Base-by-base conservation (phyloP, 1,140 invertebrate species). In the Drosophila nigromelanica region DNA sequence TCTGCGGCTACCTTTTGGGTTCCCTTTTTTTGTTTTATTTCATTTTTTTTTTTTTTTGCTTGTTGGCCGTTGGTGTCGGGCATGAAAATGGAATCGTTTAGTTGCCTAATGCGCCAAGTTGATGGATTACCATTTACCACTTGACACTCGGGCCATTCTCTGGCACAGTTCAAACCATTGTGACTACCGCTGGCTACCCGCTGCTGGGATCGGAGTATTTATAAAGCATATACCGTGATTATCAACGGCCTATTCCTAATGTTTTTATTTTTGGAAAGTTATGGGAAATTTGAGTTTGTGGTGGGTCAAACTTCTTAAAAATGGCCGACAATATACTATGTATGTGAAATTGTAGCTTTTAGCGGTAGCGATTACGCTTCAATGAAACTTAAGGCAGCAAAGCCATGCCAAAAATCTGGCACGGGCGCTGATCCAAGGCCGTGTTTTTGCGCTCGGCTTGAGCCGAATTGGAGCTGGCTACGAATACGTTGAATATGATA, bases 71-170 rank as follows among this genome's bases (percentile, higher is more conserved):
- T 61, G 59, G 27, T 27, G 40, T 21, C 14, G 24, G 51, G 68
- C 80, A 66, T 70, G 54, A 71, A 89, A 80, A 79, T 74, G 61
- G 67, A 89, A 80, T 80, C 85, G 83, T 89, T 89, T 89, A 89
- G 85, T 72, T 82, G 81, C 85, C 83, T 89, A 89, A 89, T 89
- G 83, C 87, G 83, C 80, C 83, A 89, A 89, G 73, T 89, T 89
- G 85, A 89, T 89, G 85, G 83, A 89, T 89, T 87, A 89, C 69
- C 63, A 48, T 52, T 67, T 43, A 45, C 66, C 66, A 61, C 48
- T 67, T 67, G 63, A 43, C 59, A 40, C 60, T 51, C 54, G 51
- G 47, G 12, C 52, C 61, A 66, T 51, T 30, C 52, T 35, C 27
- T 39, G 60, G 35, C 59, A 64, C 60, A 55, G 52, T 51, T 68